Evolutionary conservation across 1,140 invertebrate species (phyloP).

Genomic region (Macrostomum lignano): DNA sequence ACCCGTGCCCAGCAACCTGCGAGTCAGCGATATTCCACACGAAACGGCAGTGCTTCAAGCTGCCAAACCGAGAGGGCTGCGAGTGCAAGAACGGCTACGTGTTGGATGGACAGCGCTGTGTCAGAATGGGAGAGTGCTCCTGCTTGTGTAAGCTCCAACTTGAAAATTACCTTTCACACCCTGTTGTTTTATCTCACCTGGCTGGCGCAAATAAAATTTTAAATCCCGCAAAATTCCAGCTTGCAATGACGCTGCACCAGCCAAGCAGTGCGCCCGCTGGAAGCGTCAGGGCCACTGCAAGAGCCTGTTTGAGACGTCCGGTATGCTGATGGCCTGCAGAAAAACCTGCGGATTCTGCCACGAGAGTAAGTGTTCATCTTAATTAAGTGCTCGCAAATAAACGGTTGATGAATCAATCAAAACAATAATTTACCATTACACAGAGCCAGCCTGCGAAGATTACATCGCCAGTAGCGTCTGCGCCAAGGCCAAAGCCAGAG

Average conservation of each 20-base stretch:
- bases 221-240: too few relatives aligned
- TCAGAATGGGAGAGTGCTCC: slow-evolving; percentile 1
- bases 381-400: too few relatives aligned
- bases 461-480: background rate
- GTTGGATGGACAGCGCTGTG: slow-evolving; percentile 1
- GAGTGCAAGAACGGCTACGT: slow-evolving; percentile 5
- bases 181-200: too few relatives aligned
- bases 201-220: too few relatives aligned
- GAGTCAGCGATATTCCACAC: slow-evolving; percentile 4
- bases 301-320: background rate
- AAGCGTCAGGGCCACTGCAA: slow-evolving; percentile 2
- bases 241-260: background rate
- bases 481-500: background rate
- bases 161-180: too few relatives aligned
- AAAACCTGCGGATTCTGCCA: slow-evolving; percentile 3
- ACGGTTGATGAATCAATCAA: too few relatives aligned
- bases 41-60: background rate
- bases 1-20: slow-evolving; percentile 6
- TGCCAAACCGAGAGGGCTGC: slow-evolving; percentile 5
- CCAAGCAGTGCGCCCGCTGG: slow-evolving; percentile 3
- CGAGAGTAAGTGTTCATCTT: too few relatives aligned
- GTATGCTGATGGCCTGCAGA: slow-evolving; percentile 1
- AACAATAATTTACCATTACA: too few relatives aligned
- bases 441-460: too few relatives aligned
- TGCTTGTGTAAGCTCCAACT: too few relatives aligned